Percentiles rank a stretch among this genome's conserved stretches.
Evolutionary conservation across 2,113 vertebrate species (phyloP).

Genomic region (Clinocottus analis): DNA sequence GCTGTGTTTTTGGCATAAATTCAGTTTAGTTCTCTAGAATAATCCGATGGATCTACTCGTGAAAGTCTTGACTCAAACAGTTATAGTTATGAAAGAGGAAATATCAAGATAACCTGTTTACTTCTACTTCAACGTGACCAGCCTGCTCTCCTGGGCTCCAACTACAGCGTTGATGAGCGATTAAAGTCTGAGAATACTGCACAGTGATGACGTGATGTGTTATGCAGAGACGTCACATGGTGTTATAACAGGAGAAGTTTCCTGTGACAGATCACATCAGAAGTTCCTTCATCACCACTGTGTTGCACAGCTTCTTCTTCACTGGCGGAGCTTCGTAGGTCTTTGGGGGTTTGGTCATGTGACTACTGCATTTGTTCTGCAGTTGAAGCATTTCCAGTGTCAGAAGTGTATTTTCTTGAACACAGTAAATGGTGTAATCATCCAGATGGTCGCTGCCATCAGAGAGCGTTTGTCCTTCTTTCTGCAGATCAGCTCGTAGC

Average conservation of each 20-base stretch:
- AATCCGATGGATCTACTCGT: no score
- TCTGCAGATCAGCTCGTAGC: slow-evolving; percentile 38
- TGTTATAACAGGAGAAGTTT: no score
- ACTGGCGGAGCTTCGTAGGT: not conserved
- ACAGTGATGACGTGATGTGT: not conserved
- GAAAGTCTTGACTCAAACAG: no score
- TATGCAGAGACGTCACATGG: not conserved
- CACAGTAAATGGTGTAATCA: not conserved
- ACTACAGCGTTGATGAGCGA: not conserved
- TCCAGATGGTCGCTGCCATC: slow-evolving; percentile 39
- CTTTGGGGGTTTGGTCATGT: not conserved
- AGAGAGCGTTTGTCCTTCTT: slow-evolving; percentile 49
- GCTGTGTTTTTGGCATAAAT: not conserved
- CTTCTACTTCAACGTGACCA: no score
- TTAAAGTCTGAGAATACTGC: not conserved
- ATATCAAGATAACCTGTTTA: no score
- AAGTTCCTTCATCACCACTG: no score
- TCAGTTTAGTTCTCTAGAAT: no score
- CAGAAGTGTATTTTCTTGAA: slow-evolving; percentile 18
- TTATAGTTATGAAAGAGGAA: no score
- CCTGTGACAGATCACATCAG: no score
- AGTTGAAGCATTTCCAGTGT: not conserved
- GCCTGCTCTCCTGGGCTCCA: no score
- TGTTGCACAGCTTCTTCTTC: no score
- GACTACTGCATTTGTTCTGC: not conserved